Evolutionary conservation across 2,888 invertebrate genomes (phyloP).

Genomic region (Petrophora chlorosata): DNA sequence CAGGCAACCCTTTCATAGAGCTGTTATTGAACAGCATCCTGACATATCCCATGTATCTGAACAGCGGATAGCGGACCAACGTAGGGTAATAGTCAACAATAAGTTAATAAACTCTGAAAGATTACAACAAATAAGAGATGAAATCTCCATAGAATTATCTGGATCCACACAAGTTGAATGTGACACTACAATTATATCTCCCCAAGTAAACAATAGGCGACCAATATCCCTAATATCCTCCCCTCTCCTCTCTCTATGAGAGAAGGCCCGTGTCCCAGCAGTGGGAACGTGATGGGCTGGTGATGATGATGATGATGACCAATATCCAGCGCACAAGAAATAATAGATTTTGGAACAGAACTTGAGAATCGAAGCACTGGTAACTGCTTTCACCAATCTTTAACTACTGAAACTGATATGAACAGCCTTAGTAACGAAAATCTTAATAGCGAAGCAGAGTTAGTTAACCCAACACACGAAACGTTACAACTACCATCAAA

Average conservation of each 20-base stretch:
- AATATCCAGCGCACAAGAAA: no score
- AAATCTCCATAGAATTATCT: neutral
- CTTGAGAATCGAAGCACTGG: neutral
- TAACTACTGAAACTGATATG: neutral
- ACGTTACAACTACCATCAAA: neutral
- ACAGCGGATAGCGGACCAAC: no score
- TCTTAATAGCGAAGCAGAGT: neutral
- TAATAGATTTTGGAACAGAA: neutral
- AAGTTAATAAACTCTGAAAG: conserved; percentile 2
- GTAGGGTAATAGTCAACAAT: conserved; percentile 1
- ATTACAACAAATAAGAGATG: neutral
- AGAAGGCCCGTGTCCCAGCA: no score
- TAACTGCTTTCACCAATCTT: neutral
- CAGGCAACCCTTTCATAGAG: neutral
- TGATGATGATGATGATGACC: no score
- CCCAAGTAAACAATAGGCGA: no score
- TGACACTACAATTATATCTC: neutral
- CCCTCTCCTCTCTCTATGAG: no score
- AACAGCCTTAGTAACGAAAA: neutral
- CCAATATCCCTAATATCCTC: no score
- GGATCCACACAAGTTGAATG: neutral
- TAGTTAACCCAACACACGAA: neutral
- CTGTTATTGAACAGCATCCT: neutral
- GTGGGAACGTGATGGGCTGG: no score
- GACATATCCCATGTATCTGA: no score